These are phyloP conservation scores for Nothocercus julius DNA, from an alignment of 2,113 vertebrate genomes.

Conservation along the genomic window DNA sequence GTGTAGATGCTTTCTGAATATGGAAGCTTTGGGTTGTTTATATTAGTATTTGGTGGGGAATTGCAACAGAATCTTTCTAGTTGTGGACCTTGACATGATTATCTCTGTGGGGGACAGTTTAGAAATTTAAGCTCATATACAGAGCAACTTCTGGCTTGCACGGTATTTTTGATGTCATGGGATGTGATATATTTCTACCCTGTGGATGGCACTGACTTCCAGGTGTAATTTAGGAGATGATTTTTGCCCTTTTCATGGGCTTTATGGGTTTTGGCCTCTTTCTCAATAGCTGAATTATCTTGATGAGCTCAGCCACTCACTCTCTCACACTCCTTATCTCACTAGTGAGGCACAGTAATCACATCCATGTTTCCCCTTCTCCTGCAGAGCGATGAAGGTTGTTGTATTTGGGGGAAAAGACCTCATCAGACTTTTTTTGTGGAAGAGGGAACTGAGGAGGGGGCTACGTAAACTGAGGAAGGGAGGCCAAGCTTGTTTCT, in stretches of 20 bases:
- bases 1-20: conserved; percentile 39
- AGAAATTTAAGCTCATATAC: not conserved
- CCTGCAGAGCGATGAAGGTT: not conserved
- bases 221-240: not conserved
- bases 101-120: not conserved
- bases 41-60: conserved; percentile 18
- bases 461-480: not conserved
- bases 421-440: not conserved
- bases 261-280: not conserved
- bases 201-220: not conserved
- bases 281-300: not conserved
- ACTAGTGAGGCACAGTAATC: not conserved
- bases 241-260: not conserved
- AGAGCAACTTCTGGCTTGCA: not conserved
- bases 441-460: not conserved
- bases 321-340: not conserved
- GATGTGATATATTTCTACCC: not conserved
- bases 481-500: not conserved
- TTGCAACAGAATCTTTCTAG: conserved; percentile 5
- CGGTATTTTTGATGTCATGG: not conserved
- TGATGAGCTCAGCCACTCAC: not conserved
- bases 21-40: conserved; percentile 18
- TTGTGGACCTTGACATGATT: conserved; percentile 20
- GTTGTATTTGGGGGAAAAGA: not conserved
- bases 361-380: not conserved